Percentiles rank a stretch among this genome's conserved stretches.
Evolutionary conservation across 2,113 vertebrate species (phyloP).

Genomic region (Orycteropus afer): DNA sequence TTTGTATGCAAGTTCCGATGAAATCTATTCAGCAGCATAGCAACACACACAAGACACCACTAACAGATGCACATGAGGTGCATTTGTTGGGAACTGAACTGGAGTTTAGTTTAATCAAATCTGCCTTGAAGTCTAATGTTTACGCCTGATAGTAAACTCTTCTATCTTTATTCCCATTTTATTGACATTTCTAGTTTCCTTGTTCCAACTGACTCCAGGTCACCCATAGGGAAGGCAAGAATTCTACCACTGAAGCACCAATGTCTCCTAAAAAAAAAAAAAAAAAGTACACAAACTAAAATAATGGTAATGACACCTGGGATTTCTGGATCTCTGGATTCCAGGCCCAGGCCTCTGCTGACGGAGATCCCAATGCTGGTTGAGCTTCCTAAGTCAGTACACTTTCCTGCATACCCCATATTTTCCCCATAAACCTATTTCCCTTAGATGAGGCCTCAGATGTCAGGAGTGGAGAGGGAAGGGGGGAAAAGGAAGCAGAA

Average conservation of each 20-base stretch:
- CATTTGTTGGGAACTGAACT: too few relatives aligned
- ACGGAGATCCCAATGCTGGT: background rate
- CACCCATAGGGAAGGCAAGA: background rate
- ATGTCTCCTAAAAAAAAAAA: background rate
- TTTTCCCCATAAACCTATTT: accelerated
- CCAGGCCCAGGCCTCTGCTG: background rate
- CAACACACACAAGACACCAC: background rate
- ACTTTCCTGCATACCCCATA: background rate
- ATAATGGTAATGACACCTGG: background rate
- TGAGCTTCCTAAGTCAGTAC: background rate
- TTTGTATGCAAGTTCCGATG: background rate
- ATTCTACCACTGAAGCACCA: background rate
- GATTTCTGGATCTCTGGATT: background rate
- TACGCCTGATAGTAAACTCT: too few relatives aligned
- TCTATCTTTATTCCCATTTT: too few relatives aligned
- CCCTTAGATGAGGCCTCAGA: background rate
- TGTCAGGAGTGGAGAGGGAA: accelerated
- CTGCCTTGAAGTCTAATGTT: too few relatives aligned
- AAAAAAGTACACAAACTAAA: background rate
- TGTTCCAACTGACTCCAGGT: background rate
- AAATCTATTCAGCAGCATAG: background rate
- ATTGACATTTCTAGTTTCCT: too few relatives aligned
- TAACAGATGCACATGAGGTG: background rate
- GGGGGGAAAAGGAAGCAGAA: background rate
- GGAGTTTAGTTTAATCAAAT: too few relatives aligned